Evolutionary conservation across 2,113 vertebrate genomes (phyloP).

Genomic region (Mormoops blainvillei): DNA sequence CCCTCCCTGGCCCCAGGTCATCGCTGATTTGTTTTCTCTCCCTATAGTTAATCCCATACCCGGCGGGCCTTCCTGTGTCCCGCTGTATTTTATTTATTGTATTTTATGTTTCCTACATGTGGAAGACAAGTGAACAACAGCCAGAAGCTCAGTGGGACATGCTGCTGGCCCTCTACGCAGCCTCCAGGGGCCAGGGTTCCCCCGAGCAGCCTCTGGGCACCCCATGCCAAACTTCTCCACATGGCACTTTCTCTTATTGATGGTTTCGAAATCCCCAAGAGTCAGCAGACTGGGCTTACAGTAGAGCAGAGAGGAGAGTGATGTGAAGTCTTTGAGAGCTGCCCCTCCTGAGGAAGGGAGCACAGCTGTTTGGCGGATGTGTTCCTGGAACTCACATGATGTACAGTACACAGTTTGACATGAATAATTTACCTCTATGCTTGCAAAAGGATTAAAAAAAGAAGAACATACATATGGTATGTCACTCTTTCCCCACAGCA

Average conservation of each 20-base stretch:
- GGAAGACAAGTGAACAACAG: not conserved
- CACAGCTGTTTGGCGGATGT: not conserved
- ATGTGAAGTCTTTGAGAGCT: not conserved
- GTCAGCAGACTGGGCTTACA: not conserved
- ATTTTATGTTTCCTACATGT: not conserved
- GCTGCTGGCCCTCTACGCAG: no score
- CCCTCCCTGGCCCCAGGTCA: no score
- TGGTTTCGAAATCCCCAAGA: not conserved
- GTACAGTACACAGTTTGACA: not conserved
- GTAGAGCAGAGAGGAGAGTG: not conserved
- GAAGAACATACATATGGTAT: not conserved
- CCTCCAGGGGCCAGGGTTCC: not conserved
- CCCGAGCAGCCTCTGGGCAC: not conserved
- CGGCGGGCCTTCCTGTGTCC: not conserved
- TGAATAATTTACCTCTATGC: slow-evolving; percentile 64
- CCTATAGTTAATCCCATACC: not conserved
- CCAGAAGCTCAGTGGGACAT: no score
- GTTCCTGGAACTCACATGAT: not conserved
- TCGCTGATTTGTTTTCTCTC: not conserved
- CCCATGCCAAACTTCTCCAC: no score
- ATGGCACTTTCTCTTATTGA: not conserved
- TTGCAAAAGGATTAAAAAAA: not conserved
- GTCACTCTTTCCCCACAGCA: not conserved
- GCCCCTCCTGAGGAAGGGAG: not conserved
- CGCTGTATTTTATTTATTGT: not conserved